These are phyloP conservation scores for Cheilosia soror DNA, from an alignment of 2,888 invertebrate genomes.

Conservation along the genomic window DNA sequence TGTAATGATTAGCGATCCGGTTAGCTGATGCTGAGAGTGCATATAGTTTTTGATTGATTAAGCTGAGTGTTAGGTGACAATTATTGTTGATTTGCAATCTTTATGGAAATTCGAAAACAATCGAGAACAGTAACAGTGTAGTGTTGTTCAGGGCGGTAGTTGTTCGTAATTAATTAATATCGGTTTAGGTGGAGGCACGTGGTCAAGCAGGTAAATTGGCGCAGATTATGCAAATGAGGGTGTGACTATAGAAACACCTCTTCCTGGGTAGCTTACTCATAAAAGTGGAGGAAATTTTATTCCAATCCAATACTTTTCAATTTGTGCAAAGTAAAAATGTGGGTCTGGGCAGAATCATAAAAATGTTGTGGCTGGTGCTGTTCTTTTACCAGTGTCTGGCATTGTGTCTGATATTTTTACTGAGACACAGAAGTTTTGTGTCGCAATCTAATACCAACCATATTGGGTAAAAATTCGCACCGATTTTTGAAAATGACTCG, in stretches of 20 bases:
- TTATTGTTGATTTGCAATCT: constrained; percentile 54
- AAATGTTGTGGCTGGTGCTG: too few relatives aligned
- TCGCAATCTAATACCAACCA: too few relatives aligned
- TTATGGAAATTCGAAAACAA: constrained; percentile 36
- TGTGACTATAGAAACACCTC: background rate
- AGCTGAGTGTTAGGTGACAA: constrained; percentile 63
- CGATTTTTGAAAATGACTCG: too few relatives aligned
- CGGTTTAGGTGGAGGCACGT: background rate
- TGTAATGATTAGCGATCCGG: constrained; percentile 45
- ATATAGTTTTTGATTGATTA: constrained; percentile 64
- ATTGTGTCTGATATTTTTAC: too few relatives aligned
- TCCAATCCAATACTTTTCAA: too few relatives aligned
- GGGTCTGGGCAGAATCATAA: too few relatives aligned
- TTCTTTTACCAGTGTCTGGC: too few relatives aligned
- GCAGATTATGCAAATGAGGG: constrained; percentile 5
- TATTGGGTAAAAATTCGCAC: too few relatives aligned
- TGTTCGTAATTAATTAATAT: background rate
- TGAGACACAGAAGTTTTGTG: too few relatives aligned
- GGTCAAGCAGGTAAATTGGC: background rate
- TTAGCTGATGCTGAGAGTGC: constrained; percentile 37
- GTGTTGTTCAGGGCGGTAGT: constrained; percentile 1
- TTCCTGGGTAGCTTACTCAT: too few relatives aligned
- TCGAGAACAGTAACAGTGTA: background rate
- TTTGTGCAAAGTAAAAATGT: too few relatives aligned
- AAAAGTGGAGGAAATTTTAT: too few relatives aligned